Evolutionary conservation across 2,888 invertebrate genomes (phyloP).

Genomic region (Cepaea hortensis): DNA sequence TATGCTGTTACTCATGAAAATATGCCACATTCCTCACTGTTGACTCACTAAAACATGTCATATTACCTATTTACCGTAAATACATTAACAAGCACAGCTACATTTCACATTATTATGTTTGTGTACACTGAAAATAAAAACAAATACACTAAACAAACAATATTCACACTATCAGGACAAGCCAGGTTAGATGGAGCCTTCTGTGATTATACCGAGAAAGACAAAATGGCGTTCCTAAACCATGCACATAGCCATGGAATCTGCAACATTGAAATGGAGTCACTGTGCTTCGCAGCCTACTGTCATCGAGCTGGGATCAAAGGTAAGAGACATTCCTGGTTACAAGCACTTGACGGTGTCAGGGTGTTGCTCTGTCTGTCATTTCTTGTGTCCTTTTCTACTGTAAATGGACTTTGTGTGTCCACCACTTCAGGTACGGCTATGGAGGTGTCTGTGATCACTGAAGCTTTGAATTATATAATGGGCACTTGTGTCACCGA

Average conservation of each 20-base stretch:
- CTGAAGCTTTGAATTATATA: too few species aligned
- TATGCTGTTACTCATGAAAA: too few species aligned
- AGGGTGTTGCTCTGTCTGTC: neutral
- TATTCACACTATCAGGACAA: constrained; percentile 83
- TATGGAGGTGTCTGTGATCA: too few species aligned
- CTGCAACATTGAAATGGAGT: constrained; percentile 98
- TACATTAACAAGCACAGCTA: too few species aligned
- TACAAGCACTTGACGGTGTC: neutral
- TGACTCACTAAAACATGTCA: too few species aligned
- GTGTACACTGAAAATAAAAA: too few species aligned
- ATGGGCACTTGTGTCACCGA: too few species aligned
- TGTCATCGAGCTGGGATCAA: constrained; percentile 94
- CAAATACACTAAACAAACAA: too few species aligned
- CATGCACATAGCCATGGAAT: constrained; percentile 83
- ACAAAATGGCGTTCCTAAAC: constrained; percentile 90
- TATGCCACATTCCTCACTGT: too few species aligned
- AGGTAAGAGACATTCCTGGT: constrained; percentile 72
- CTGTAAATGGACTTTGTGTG: neutral
- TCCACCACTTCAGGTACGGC: too few species aligned
- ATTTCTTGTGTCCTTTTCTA: neutral
- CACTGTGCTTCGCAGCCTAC: constrained; percentile 93
- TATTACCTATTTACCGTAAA: too few species aligned
- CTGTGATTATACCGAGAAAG: constrained; percentile 91
- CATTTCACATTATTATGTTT: too few species aligned
- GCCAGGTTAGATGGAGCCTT: constrained; percentile 97